Base-by-base conservation (phyloP, 1,140 invertebrate genomes). In the Tigriopus japonicus region DNA sequence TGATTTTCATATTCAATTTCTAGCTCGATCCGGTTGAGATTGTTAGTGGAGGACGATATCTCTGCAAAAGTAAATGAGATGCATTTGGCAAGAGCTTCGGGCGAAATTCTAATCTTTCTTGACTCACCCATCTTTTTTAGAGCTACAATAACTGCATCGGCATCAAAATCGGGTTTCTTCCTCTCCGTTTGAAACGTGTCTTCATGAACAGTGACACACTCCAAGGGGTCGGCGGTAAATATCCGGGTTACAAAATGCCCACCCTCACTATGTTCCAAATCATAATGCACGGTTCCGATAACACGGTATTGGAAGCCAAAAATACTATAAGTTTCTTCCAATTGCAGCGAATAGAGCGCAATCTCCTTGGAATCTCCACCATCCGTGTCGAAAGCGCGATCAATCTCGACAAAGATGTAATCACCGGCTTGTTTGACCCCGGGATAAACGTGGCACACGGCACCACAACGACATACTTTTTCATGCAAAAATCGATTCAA, bases 351-450 rank as follows among this genome's bases (percentile, higher is more conserved):
- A 23, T 54, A 54, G 1, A 54, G 17, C 5, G 21, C n/a, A 15
- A 54, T 15, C n/a, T 54, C 52, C 17, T 54, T 54, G 14, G 14
- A 14, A 15, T 54, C 52, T 6, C 17, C 7, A 1, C 28, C 28
- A 9, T 17, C n/a, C n/a, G 35, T 23, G 21, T 54, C 6, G 17
- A 54, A 23, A 28, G 52, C 21, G 6, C 52, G 52, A 54, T 54
- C 52, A 54, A 54, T 54, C 21, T 54, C 52, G 19, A 54, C 52
- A 28, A 54, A 54, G n/a, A 54, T 15, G 21, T 54, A 54, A 5
- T 54, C 5, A 19, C 35, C 52, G n/a, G 14, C n/a, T 15, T 54
- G 21, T 15, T 14, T 54, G 19, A 54, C 21, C 21, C 5, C 24
- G 14, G 52, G 52, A n/a, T 14, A 23, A 3, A 54, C 52, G 5